Percentiles rank a stretch among this genome's conserved stretches.
phyloP scores from a whole-genome alignment of 2,113 vertebrate species.

The Nesogale talazaci region DNA sequence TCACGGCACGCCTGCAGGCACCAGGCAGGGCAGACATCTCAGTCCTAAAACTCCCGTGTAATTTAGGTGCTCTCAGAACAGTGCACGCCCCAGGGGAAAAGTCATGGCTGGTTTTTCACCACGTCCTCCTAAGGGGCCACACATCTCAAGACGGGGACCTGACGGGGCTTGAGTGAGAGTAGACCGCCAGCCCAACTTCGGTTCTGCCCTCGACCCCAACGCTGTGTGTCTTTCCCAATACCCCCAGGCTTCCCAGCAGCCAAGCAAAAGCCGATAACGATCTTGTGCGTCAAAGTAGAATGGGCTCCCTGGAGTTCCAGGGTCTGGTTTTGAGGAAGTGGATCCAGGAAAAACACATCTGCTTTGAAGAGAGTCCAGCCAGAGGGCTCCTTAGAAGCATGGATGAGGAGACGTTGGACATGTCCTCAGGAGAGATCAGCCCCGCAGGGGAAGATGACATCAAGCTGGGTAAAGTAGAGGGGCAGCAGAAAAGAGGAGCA shows the following conservation, averaged over 20 bases:
- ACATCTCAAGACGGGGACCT: not conserved
- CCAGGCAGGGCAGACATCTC: not conserved
- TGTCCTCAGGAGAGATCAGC: no score
- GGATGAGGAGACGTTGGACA: no score
- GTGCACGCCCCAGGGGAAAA: not conserved
- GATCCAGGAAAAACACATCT: no score
- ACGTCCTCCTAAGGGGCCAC: not conserved
- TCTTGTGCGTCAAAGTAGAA: not conserved
- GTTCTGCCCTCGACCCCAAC: not conserved
- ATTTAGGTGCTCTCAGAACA: slow-evolving; percentile 33
- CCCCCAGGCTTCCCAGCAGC: not conserved
- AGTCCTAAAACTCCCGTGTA: not conserved
- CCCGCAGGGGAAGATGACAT: no score
- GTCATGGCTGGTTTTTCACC: not conserved
- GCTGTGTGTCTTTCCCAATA: not conserved
- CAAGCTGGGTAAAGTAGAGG: no score
- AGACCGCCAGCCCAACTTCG: not conserved
- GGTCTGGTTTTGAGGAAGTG: not conserved
- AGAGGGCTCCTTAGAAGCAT: no score
- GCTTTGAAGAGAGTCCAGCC: no score
- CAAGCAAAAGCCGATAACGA: not conserved
- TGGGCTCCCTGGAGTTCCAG: not conserved
- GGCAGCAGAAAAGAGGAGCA: no score
- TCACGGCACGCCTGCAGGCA: not conserved
- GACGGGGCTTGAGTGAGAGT: not conserved